phyloP scores from a whole-genome alignment of 2,113 vertebrate genomes.

The Leptobrachium ailaonicum region DNA sequence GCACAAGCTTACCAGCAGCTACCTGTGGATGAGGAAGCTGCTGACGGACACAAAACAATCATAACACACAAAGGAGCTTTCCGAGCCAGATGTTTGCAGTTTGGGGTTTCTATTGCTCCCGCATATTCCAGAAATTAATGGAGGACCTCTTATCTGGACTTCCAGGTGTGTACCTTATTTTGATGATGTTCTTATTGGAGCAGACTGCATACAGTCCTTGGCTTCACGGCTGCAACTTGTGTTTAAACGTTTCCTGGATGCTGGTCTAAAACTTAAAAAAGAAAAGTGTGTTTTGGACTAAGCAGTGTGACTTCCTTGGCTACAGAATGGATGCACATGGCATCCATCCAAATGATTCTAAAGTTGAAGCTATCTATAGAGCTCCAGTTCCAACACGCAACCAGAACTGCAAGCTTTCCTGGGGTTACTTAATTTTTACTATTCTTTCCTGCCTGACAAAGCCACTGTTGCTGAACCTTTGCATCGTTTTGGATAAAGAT shows the following conservation, averaged over 20 bases:
- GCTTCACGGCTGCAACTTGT: neutral
- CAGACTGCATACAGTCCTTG: neutral
- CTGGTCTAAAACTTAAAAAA: conserved; percentile 10
- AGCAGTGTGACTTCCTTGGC: neutral
- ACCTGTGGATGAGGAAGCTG: neutral
- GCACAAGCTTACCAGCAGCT: conserved; percentile 12
- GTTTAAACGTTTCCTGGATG: neutral
- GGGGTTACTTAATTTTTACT: no score
- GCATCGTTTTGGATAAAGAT: no score
- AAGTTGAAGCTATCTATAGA: no score
- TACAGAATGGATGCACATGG: neutral
- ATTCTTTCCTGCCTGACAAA: no score
- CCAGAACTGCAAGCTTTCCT: no score
- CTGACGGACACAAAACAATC: neutral
- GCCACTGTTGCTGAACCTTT: no score
- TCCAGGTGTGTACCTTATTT: neutral
- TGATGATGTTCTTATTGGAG: no score
- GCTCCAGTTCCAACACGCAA: no score
- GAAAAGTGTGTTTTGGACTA: conserved; percentile 2
- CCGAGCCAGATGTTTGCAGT: conserved; percentile 5
- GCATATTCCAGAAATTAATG: neutral
- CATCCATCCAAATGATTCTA: neutral
- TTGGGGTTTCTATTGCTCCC: conserved; percentile 2
- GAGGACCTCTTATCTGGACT: neutral
- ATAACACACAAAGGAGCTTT: neutral